Evolutionary conservation across 2,113 vertebrate genomes (phyloP), one percentile per base, ranked within the genome.

Genomic region (Protomyctophum bolini): DNA sequence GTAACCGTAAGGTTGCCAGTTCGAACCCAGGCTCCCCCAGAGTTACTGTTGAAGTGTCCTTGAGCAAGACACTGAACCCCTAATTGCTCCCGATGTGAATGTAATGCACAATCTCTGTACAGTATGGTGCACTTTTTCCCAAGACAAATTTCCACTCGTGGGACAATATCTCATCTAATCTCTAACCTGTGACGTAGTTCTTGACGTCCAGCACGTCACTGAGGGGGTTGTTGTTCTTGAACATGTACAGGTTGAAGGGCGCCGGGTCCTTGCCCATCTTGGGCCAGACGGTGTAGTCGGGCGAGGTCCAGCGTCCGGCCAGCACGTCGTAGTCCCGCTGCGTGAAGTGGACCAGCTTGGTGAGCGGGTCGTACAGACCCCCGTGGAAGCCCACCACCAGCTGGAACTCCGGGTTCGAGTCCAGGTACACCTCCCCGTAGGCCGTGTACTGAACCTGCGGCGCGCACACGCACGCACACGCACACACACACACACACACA

Each of bases 181-280:
- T 41, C 14, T 54, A 87, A 99, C 98, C 98, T 95, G 98, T 99
- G 72, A 99, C 97, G 2, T 99, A 99, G 84, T 99, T 98, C 87
- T 99, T 98, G 54, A 98, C 90, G 83, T 99, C 97, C 87, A 98
- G 88, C 91, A 97, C 96, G 59, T 98, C 97, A 77, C 98, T 99
- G 86, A 99, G 97, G 15, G 98, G 98, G 76, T 99, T 99, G 92
- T 99, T 99, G 89, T 97, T 98, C 88, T 99, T 99, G 91, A 99
- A 99, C 98, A 99, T 98, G 72, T 99, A 99, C 47, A 99, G 82
- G 83, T 98, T 99, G 81, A 99, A 99, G 4, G 98, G 98, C 54
- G 96, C 88, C 0, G 97, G 96, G 75, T 99, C 97, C 77, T 94
- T 95, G 83, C 97, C 96, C 21, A 99, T 96, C 61, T 98, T 97